Evolutionary conservation across 2,888 invertebrate genomes (phyloP).

Genomic region (Drosophila falleni): DNA sequence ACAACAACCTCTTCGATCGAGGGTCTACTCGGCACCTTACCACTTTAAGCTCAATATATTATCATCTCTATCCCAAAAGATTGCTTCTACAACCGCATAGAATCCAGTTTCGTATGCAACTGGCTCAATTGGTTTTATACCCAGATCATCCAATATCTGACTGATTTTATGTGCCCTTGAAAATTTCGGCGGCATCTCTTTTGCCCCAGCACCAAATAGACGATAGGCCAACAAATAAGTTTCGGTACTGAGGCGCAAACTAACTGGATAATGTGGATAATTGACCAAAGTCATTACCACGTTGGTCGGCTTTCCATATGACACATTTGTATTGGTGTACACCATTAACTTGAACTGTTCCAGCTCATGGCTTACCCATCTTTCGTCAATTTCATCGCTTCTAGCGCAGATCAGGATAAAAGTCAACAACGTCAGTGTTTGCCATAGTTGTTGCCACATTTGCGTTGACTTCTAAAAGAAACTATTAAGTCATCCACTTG

Average conservation of each 20-base stretch:
- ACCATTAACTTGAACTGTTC: not conserved
- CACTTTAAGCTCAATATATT: not conserved
- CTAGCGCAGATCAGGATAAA: not conserved
- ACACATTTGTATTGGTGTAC: not conserved
- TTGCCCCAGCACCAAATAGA: not conserved
- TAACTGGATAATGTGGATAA: conserved; percentile 5
- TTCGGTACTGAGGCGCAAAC: conserved; percentile 8
- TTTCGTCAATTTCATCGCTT: not conserved
- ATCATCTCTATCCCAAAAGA: conserved; percentile 29
- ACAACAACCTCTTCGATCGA: not conserved
- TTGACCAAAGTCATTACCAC: conserved; percentile 23
- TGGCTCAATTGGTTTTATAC: not conserved
- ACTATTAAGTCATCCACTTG: conserved; percentile 1
- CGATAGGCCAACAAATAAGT: conserved; percentile 32
- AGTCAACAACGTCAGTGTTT: not conserved
- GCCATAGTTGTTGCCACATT: conserved; percentile 19
- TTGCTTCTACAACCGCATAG: conserved; percentile 12
- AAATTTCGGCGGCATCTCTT: conserved; percentile 5
- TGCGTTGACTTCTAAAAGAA: not conserved
- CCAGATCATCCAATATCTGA: not conserved
- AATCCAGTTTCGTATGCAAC: conserved; percentile 14
- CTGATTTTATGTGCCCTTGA: fast-evolving
- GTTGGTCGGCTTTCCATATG: not conserved
- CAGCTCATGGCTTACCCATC: not conserved
- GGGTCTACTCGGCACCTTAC: not conserved